Conservation (phyloP, 1,140 invertebrate species). For the Aphidius ervi region DNA sequence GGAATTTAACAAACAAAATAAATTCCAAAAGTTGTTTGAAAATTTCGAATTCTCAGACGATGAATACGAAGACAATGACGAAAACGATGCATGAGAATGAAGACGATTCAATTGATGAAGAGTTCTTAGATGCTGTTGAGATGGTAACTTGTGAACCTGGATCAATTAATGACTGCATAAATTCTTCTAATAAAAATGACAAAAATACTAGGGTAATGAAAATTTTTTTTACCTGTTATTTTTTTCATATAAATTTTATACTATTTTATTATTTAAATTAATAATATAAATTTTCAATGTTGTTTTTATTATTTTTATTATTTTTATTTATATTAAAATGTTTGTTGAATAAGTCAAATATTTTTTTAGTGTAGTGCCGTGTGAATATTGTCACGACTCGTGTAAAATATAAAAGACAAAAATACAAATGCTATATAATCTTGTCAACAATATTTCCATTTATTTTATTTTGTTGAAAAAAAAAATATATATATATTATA, state of each 20-base stretch:
- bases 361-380: slow-evolving; percentile 42
- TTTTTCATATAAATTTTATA: neutral
- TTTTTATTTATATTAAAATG: neutral
- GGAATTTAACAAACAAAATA: no score
- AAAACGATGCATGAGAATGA: slow-evolving; percentile 24
- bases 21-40: no score
- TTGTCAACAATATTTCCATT: no score
- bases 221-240: slow-evolving; percentile 4
- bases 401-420: slow-evolving; percentile 38
- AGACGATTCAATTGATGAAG: slow-evolving; percentile 38
- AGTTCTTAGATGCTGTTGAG: slow-evolving; percentile 45
- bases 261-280: neutral
- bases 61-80: neutral
- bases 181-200: slow-evolving; percentile 35
- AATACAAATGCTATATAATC: slow-evolving; percentile 32
- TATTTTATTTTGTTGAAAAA: no score
- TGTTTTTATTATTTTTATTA: neutral
- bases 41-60: no score
- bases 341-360: neutral
- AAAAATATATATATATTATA: no score
- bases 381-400: slow-evolving; percentile 32
- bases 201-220: slow-evolving; percentile 50
- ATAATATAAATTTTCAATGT: neutral
- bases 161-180: slow-evolving; percentile 41
- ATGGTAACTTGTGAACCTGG: slow-evolving; percentile 29